phyloP scores from a whole-genome alignment of 2,797 vertebrate species.

The Poeciliopsis turneri region DNA sequence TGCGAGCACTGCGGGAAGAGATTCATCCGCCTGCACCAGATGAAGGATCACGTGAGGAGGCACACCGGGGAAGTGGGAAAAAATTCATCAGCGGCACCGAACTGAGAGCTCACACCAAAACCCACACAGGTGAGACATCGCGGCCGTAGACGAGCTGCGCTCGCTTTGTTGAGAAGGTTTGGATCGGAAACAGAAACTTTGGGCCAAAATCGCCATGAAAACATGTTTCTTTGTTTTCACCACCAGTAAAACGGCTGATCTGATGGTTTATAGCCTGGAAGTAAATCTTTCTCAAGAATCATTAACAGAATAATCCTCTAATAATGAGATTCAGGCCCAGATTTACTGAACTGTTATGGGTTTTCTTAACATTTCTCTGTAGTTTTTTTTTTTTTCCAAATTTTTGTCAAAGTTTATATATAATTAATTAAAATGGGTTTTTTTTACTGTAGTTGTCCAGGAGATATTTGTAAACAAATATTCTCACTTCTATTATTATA shows the following conservation, averaged over 20 bases:
- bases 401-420: too few relatives aligned
- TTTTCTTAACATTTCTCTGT: too few relatives aligned
- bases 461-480: neutral
- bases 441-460: too few relatives aligned
- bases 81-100: neutral
- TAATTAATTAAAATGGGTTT: too few relatives aligned
- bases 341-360: too few relatives aligned
- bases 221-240: too few relatives aligned
- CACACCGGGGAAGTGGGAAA: constrained; percentile 13
- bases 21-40: constrained; percentile 11
- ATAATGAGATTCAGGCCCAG: neutral
- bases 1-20: constrained; percentile 20
- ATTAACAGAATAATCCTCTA: neutral
- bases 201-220: too few relatives aligned
- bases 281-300: neutral
- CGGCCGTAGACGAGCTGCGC: neutral
- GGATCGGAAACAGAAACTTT: neutral
- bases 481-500: neutral
- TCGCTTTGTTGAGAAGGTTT: neutral
- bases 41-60: constrained; percentile 8
- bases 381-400: too few relatives aligned
- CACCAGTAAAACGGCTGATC: neutral
- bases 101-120: constrained; percentile 18
- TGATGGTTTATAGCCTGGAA: neutral
- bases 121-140: neutral